Base-by-base conservation (phyloP, 2,888 invertebrate species). In the Ecdyonurus torrentis region DNA sequence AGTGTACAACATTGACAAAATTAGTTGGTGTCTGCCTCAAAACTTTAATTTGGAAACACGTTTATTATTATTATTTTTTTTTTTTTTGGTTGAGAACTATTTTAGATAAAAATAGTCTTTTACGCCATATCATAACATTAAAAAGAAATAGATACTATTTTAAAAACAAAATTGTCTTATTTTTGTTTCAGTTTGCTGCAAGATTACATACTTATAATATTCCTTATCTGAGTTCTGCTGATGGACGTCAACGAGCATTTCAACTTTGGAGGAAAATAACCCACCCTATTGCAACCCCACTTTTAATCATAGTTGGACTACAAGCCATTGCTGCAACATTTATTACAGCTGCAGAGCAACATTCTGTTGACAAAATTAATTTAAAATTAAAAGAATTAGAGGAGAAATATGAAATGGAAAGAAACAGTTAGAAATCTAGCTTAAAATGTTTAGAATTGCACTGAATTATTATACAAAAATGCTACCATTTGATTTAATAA, bases 311-410 rank as follows among this genome's bases (percentile, higher is more conserved):
- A 53, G 69, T 80, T 3, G 68, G 77, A 0, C 70, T 75, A 0
- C 84, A 89, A 63, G 71, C 81, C 0, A 5, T 83, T 0, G 66
- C 80, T 0, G 81, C 82, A 0, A 78, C 82, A 53, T 71, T 76
- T 25, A 67, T 88, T 0, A 84, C 87, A 0, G 82, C 84, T 67
- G 80, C 76, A 65, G 83, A 88, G 75, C 76, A 79, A 66, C 76
- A 76, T 66, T 81, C 80, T 65, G 65, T 65, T 24, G 61, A 3
- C 52, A 66, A 52, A 55, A 55, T 62, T 24, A 63, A 66, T 63
- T 24, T 50, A 19, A 66, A 62, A 15, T 15, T 37, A 15, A 37
- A 15, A 37, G 37, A 5, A 5, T 15, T 37, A 5, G 37, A 37
- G 37, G 7, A 37, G 37, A 37, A 37, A 37, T 37, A 37, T 15